A percentile compares a stretch with the other conserved stretches of the same genome.
Evolutionary conservation across 2,888 invertebrate genomes (phyloP).

Genomic region (Didymodactylos carnosus): DNA sequence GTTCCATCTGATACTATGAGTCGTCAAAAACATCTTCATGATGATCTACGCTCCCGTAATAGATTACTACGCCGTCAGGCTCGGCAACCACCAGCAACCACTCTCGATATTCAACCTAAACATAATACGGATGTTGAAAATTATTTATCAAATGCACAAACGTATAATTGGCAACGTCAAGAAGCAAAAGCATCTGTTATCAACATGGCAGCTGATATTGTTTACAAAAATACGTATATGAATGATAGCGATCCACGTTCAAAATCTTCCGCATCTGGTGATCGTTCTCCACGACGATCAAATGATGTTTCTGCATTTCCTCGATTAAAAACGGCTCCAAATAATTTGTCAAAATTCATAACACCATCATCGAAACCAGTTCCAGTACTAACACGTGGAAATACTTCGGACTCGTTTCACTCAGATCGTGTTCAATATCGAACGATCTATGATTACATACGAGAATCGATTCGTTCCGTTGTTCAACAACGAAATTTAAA

Average conservation of each 20-base stretch:
- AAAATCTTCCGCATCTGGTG: background rate
- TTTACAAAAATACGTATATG: background rate
- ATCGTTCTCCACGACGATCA: background rate
- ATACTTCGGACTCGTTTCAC: background rate
- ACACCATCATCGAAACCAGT: too few relatives aligned
- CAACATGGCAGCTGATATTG: background rate
- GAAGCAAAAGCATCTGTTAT: background rate
- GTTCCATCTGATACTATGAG: background rate
- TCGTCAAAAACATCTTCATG: background rate
- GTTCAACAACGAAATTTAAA: background rate
- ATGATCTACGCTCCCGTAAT: too few relatives aligned
- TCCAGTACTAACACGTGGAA: background rate
- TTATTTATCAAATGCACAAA: background rate
- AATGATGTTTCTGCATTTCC: background rate
- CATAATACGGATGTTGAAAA: background rate
- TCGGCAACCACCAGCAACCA: background rate
- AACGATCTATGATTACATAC: background rate
- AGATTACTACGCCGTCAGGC: background rate
- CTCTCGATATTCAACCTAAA: background rate
- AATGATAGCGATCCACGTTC: background rate
- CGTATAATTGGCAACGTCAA: background rate
- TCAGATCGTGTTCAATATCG: background rate
- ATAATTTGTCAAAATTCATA: too few relatives aligned
- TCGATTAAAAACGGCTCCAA: background rate
- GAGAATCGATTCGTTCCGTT: background rate